Percentiles rank a stretch among this genome's conserved stretches.
Evolutionary conservation across 23 tunicate genomes (phyloP).

Genomic region (Ciona savignyi): DNA sequence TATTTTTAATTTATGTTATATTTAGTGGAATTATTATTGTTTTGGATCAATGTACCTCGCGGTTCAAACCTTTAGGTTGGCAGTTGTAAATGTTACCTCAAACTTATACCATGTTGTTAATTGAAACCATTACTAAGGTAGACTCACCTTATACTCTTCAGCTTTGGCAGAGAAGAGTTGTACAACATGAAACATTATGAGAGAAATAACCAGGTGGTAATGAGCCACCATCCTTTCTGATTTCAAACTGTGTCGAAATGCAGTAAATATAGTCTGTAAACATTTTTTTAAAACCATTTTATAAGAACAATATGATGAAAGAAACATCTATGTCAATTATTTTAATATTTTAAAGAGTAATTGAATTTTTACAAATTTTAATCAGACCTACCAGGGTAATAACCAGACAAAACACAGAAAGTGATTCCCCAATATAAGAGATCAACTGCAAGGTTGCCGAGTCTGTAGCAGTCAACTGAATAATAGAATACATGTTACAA

Average conservation of each 20-base stretch:
- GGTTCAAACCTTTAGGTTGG: no score
- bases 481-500: no score
- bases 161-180: conserved; percentile 48
- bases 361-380: no score
- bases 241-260: conserved; percentile 49
- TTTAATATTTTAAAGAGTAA: no score
- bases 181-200: conserved; percentile 48
- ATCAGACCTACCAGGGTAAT: conserved; percentile 64
- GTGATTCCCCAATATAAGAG: conserved; percentile 62
- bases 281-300: neutral
- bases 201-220: conserved; percentile 50
- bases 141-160: conserved; percentile 38
- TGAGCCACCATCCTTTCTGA: conserved; percentile 69
- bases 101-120: no score
- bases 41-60: no score
- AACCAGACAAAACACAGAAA: conserved; percentile 53
- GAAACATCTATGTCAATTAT: no score
- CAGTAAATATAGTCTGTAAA: conserved; percentile 25
- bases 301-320: no score
- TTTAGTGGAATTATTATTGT: no score
- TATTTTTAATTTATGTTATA: no score
- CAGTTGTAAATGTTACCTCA: no score
- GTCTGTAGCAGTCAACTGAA: conserved; percentile 34
- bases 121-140: no score
- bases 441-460: conserved; percentile 11